phyloP scores from a whole-genome alignment of 2,888 invertebrate genomes.

The Pachymerium ferrugineum region DNA sequence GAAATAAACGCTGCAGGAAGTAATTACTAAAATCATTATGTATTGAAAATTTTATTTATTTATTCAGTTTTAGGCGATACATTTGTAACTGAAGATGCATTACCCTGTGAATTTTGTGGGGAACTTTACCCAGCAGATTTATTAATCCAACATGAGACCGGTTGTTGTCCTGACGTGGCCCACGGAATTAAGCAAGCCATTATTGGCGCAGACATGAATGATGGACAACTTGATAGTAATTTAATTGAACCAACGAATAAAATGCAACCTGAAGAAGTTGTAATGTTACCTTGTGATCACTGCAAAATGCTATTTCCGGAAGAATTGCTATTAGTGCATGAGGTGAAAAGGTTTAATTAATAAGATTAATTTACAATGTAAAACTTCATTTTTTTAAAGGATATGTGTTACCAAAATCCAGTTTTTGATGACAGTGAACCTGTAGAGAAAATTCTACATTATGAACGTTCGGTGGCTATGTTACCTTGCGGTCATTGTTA shows the following conservation, averaged over 20 bases:
- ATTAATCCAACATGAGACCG: not conserved
- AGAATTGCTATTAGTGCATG: not conserved
- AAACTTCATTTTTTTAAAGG: no score
- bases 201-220: not conserved
- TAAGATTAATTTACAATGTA: no score
- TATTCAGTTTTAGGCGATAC: not conserved
- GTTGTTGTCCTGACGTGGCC: constrained; percentile 14
- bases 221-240: not conserved
- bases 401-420: no score
- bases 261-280: not conserved
- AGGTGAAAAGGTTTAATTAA: not conserved
- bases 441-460: no score
- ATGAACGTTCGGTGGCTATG: no score
- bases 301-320: not conserved
- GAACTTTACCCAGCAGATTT: constrained; percentile 1
- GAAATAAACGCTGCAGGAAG: not conserved
- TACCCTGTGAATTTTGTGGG: constrained; percentile 31
- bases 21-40: no score
- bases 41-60: no score
- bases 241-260: not conserved
- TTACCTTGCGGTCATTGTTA: not conserved
- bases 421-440: no score
- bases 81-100: not conserved
- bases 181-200: not conserved
- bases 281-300: not conserved